phyloP scores from a whole-genome alignment of 2,797 vertebrate species.

The Hozukius guyotensis region DNA sequence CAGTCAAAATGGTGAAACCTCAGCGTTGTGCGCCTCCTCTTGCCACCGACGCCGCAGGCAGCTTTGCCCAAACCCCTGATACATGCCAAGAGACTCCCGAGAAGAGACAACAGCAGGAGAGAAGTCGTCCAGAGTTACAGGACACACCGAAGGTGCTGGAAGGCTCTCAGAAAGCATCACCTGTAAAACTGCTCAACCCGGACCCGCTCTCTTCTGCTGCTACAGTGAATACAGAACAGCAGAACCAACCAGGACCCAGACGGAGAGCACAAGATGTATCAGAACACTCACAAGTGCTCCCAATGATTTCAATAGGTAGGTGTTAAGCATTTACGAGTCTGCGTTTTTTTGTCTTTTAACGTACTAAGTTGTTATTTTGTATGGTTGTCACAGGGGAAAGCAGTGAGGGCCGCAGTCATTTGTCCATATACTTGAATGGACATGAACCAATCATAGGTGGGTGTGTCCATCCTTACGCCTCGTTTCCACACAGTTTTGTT shows the following conservation, averaged over 20 bases:
- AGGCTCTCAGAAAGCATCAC: neutral
- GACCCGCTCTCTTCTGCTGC: neutral
- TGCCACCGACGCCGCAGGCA: neutral
- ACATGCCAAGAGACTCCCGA: neutral
- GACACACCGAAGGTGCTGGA: neutral
- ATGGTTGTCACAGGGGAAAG: constrained; percentile 32
- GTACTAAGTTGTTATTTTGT: neutral
- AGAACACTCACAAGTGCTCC: neutral
- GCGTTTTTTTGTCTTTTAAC: neutral
- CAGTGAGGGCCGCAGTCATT: constrained; percentile 23
- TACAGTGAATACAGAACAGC: neutral
- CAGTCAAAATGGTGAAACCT: neutral
- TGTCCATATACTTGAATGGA: constrained; percentile 47
- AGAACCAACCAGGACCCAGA: neutral
- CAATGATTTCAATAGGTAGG: neutral
- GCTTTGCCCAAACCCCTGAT: neutral
- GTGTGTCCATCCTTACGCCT: constrained; percentile 12
- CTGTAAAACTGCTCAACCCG: neutral
- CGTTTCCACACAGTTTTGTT: too few species aligned
- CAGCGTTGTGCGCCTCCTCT: neutral
- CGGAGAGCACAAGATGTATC: neutral
- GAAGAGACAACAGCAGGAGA: neutral
- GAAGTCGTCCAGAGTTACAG: neutral
- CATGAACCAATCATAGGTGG: constrained; percentile 61
- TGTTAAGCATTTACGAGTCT: neutral